Percentiles rank a stretch among this genome's conserved stretches.
These are phyloP conservation scores for Amphiprion clarkii DNA, from an alignment of 2,797 vertebrate species.

Conservation along the genomic window DNA sequence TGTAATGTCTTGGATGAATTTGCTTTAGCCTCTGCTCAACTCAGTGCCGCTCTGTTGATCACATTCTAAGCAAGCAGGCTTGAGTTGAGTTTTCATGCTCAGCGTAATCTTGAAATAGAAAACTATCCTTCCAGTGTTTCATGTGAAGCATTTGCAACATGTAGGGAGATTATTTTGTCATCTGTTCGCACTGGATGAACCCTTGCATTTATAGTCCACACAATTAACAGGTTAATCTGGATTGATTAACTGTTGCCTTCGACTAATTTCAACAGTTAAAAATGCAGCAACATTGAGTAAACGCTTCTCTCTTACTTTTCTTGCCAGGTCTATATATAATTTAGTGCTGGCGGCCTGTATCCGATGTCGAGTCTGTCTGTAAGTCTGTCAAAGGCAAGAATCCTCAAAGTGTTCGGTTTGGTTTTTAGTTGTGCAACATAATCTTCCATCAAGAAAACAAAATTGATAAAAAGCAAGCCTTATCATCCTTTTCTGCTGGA, in stretches of 20 bases:
- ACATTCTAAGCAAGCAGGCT: conserved; percentile 57
- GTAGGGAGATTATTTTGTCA: conserved; percentile 36
- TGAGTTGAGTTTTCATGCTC: conserved; percentile 75
- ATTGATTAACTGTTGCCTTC: conserved; percentile 9
- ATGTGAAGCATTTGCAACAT: conserved; percentile 70
- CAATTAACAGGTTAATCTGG: conserved; percentile 11
- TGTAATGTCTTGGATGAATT: conserved; percentile 19
- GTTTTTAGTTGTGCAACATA: conserved; percentile 18
- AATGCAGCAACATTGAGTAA: conserved; percentile 14
- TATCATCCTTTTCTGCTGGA: rapidly evolving
- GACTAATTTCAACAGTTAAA: conserved; percentile 21
- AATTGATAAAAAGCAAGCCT: neutral
- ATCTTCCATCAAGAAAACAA: neutral
- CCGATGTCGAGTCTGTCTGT: conserved; percentile 47
- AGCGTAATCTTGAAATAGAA: conserved; percentile 88
- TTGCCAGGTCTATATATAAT: conserved; percentile 69
- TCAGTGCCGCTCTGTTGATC: conserved; percentile 57
- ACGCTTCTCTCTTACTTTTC: conserved; percentile 24
- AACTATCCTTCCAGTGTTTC: conserved; percentile 78
- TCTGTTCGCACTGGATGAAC: conserved; percentile 45
- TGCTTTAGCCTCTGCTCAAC: conserved; percentile 42
- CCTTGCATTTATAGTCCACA: conserved; percentile 14
- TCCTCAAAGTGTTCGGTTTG: conserved; percentile 8
- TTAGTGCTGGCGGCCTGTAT: conserved; percentile 44
- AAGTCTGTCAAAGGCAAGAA: conserved; percentile 13